Evolutionary conservation across 2,797 vertebrate species (phyloP), one percentile per base, ranked within the genome.

Genomic region (Hybognathus amarus): DNA sequence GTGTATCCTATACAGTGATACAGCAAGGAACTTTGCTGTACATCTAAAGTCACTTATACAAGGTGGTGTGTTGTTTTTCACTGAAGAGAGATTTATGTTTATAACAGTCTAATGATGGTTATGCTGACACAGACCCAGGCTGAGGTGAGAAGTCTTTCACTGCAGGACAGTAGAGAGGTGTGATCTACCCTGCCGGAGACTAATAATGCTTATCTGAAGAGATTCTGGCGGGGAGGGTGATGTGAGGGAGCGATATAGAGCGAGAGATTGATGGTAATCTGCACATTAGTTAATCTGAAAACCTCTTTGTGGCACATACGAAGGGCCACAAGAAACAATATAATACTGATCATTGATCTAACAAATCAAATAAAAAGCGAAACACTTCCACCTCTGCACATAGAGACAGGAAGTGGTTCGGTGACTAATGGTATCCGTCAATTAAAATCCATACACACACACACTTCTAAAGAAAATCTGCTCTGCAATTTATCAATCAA

Each of bases 271-370:
- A 96, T 95, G 91, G 87, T 93, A 93, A 96, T 96, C 95, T 94
- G 86, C 90, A 93, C 93, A 95, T 96, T 95, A 95, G 93, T 94
- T 96, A 95, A 96, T 95, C n/a, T 94, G 94, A 94, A 95, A 95
- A 93, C 91, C 94, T 94, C 92, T 95, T 94, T 94, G 92, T 90
- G 82, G 83, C 90, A 89, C 91, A 89, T 92, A 87, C 75, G 59
- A 67, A 85, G 84, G 87, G 71, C 90, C 56, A 85, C 90, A 90
- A 94, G 89, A 95, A 94, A 92, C 90, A 92, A 89, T 88, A 90
- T 90, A 93, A 93, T 93, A 89, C 91, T 89, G 88, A 93, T 94
- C 90, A 94, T 93, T 93, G 93, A 95, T 94, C 90, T 8, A 85
- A 87, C 91, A 92, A 94, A 95, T 94, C 91, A 91, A 93, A 94